phyloP scores from a whole-genome alignment of 1,140 invertebrate genomes.

The Bacillus rossius region DNA sequence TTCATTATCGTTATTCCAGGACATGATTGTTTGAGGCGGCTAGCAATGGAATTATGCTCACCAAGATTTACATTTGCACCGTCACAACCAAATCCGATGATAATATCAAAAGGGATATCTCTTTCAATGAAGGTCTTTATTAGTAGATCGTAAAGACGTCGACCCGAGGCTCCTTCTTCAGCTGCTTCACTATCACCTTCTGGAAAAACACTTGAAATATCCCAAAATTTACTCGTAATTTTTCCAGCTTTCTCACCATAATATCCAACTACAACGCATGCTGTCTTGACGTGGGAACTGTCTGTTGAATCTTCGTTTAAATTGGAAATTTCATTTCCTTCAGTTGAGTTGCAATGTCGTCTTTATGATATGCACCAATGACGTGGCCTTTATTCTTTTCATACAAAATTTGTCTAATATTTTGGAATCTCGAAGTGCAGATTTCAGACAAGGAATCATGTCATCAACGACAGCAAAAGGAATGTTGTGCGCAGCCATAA shows the following conservation, averaged over 20 bases:
- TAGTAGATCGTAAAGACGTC: slow-evolving; percentile 23
- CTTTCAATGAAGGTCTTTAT: slow-evolving; percentile 27
- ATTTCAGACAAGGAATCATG: slow-evolving; percentile 11
- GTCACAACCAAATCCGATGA: slow-evolving; percentile 6
- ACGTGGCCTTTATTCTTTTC: slow-evolving; percentile 10
- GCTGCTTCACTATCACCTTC: slow-evolving; percentile 32
- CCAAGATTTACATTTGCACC: slow-evolving; percentile 9
- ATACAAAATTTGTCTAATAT: neutral
- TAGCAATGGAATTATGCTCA: slow-evolving; percentile 8
- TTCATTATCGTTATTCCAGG: slow-evolving; percentile 9
- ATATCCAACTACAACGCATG: slow-evolving; percentile 28
- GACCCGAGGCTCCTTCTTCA: slow-evolving; percentile 28
- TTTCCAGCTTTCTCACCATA: slow-evolving; percentile 13
- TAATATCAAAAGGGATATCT: slow-evolving; percentile 2
- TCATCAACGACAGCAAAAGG: slow-evolving; percentile 14
- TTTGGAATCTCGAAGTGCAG: slow-evolving; percentile 11
- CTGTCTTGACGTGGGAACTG: slow-evolving; percentile 18
- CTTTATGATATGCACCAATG: slow-evolving; percentile 18
- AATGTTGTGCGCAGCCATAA: slow-evolving; percentile 14
- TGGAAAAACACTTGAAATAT: slow-evolving; percentile 16
- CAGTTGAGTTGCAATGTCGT: slow-evolving; percentile 11
- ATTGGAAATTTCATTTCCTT: slow-evolving; percentile 29
- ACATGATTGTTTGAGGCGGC: slow-evolving; percentile 7
- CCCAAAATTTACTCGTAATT: slow-evolving; percentile 17
- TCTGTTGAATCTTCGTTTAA: slow-evolving; percentile 34